Evolutionary conservation across 2,888 invertebrate species (phyloP), one percentile per base, ranked within the genome.

Genomic region (Amblyjoppa fuscipennis): DNA sequence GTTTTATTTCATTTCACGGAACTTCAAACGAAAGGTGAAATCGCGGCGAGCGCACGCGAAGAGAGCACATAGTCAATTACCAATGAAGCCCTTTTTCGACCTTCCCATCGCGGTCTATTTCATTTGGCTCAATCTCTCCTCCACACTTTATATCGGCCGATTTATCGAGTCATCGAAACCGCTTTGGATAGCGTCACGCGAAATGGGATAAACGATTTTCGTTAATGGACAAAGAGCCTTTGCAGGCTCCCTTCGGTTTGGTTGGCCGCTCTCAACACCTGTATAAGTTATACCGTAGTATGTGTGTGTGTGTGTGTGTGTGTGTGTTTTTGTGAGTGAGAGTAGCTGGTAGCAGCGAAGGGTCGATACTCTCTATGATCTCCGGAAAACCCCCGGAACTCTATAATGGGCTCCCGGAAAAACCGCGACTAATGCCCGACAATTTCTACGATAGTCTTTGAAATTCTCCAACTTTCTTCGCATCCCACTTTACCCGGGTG

Each of bases 401-500:
- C 78, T 59, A 61, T 70, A 71, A 79, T 64, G 79, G 79, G 71
- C 45, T 79, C n/a, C 51, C 20, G 31, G 70, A 70, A 71, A 79
- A 51, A 34, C 64, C 34, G 64, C 59, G 34, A 71, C 70, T 79
- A 79, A 79, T 64, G 71, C 38, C 71, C 31, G 64, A 70, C 79
- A 64, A 79, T 79, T 71, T 79, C 79, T 71, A 53, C 79, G 64
- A 79, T 51, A 61, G 70, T 64, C 79, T 79, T 71, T 79, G 79
- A 79, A 71, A 71, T 71, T 71, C 49, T 38, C 64, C 61, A 64
- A 79, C 51, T 79, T 71, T 51, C 49, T 75, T 66, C 75, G 28
- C 64, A 13, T 20, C 25, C 31, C 64, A 75, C 64, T 66, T 66
- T 76, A 34, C 66, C 66, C 16, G 66, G 31, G 25, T 25, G 1